Evolutionary conservation across 2,113 vertebrate species (phyloP).

Genomic region (Dasyornis broadbenti): DNA sequence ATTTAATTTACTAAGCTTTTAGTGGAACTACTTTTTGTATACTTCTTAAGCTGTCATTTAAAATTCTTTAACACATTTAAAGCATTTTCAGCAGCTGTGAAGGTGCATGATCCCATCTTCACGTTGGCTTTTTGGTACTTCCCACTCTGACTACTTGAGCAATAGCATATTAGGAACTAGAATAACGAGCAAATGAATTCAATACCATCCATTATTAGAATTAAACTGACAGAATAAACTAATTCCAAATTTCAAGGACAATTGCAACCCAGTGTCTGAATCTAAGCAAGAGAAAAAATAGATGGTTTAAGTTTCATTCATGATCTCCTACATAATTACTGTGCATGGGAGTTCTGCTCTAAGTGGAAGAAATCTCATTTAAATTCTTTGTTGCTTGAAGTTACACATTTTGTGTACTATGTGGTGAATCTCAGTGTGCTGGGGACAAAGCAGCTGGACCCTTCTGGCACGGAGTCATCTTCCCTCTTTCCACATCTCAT

Average conservation of each 20-base stretch:
- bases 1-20: conserved; percentile 23
- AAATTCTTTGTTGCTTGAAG: neutral
- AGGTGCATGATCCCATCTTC: neutral
- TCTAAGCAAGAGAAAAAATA: neutral
- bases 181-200: neutral
- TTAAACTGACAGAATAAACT: neutral
- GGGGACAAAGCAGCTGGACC: neutral
- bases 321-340: neutral
- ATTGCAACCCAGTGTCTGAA: neutral
- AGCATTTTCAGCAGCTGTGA: neutral
- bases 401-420: fast-evolving
- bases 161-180: neutral
- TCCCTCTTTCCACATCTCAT: neutral
- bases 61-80: neutral
- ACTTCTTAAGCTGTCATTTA: neutral
- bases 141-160: neutral
- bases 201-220: neutral
- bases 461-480: neutral
- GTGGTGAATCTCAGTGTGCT: neutral
- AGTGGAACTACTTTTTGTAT: neutral
- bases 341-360: neutral
- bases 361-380: neutral
- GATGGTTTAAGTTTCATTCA: neutral
- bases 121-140: neutral
- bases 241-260: neutral